Evolutionary conservation across 1,140 invertebrate species (phyloP), one percentile per base, ranked within the genome.

Genomic region (Chironomus tepperi): DNA sequence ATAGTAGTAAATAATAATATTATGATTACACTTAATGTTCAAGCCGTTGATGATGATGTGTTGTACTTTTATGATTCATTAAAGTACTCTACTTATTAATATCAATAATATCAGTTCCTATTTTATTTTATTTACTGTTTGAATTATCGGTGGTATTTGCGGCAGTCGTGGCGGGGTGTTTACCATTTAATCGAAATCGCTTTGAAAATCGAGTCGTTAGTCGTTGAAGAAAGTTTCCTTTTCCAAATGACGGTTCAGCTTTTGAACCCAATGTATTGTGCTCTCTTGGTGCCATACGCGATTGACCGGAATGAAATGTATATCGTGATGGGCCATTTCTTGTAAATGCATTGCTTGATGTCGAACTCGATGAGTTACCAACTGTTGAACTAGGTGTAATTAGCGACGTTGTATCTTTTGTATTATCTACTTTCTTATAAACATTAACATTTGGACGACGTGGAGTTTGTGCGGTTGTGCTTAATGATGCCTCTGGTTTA

Each of bases 271-370:
- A 16, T 70, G 65, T 70, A 8, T 18, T 19, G 10, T 70, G 65
- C 18, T 70, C 65, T 18, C 65, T 18, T 70, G 65, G n/a, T 18
- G 65, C 18, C 19, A 70, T 19, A 18, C 65, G 65, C 19, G 65
- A 70, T 10, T 18, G 65, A 21, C 65, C 65, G 65, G 65, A 70
- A 70, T 70, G 65, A 70, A 70, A 70, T 70, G 65, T 70, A 19
- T 19, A 70, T 19, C 65, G 65, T 70, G 65, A 18, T 70, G 65
- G 65, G 6, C 65, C 65, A 19, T 70, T 70, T 70, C 65, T 18
- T 18, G 65, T 21, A 70, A 70, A 70, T 70, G 65, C 16, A 19
- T 18, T 70, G 10, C 65, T 70, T 18, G 65, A 70, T 9, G 65
- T 19, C 19, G 65, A 70, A 10, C 65, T 70, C 6, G 65, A 70